Base-by-base conservation (phyloP, 2,113 vertebrate genomes). In the Coreoperca whiteheadi region DNA sequence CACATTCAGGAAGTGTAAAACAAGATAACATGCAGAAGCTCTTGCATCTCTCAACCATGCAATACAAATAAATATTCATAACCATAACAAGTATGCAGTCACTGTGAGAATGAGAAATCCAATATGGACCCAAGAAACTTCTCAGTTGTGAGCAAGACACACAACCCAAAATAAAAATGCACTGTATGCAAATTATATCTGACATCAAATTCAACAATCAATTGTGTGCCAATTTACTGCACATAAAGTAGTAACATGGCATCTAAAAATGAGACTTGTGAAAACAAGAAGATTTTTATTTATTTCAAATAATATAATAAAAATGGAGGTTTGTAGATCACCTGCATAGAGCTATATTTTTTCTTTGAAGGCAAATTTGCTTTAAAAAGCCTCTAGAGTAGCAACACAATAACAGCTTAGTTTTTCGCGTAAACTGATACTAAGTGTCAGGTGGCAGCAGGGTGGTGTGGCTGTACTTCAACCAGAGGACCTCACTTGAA, bases 51-150 rank as follows among this genome's bases (percentile, higher is more conserved):
- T 78, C 51, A 51, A 4, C 74, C 90, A 89, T 92, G 90, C 90
- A 88, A 72, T 25, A 87, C 30, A 75, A 79, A 82, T 82, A 90
- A 90, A 89, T 79, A 85, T 41, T 20, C 53, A 85, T 60, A 54
- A 51, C 39, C 64, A 48, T 34, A 66, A 68, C n/a, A 68, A 79
- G n/a, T 56, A 43, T 59, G 54, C 75, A 77, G 74, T 34, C 79
- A 39, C 54, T 77, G 65, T 54, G 4, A 79, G n/a, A 39, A 67
- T 82, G 81, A 79, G 51, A 79, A 79, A 92, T 94, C 94, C 93
- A 94, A 93, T 92, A 89, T 94, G 93, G 94, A 94, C 87, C 81
- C 88, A 76, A 88, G 72, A 76, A 83, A 74, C 34, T 60, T 77
- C 78, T 80, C 79, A 53, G 88, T 89, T 89, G 87, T 89, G 92